Evolutionary conservation across 2,113 vertebrate genomes (phyloP).

Genomic region (Paradoxurus hermaphroditus): DNA sequence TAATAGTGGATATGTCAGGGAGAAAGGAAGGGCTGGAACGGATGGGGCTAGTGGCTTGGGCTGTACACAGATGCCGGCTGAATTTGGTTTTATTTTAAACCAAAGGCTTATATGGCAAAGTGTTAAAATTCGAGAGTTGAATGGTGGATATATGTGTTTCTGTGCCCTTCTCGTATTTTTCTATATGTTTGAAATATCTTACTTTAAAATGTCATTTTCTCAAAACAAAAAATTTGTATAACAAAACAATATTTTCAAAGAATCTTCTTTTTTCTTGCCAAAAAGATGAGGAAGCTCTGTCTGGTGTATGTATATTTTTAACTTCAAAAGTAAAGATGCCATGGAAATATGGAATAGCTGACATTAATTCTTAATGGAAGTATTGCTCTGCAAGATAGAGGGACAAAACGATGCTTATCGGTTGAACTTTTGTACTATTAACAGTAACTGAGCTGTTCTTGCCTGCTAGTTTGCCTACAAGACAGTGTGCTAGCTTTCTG

Average conservation of each 20-base stretch:
- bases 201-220: background rate
- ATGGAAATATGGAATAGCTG: background rate
- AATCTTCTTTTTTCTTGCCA: background rate
- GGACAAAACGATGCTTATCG: constrained; percentile 39
- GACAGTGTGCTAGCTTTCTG: constrained; percentile 98
- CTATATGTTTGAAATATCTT: background rate
- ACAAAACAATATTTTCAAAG: background rate
- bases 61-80: background rate
- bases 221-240: constrained; percentile 1
- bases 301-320: background rate
- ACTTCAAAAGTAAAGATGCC: background rate
- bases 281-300: background rate
- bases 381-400: background rate
- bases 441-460: constrained; percentile 74
- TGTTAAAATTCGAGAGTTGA: background rate
- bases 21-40: background rate
- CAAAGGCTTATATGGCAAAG: background rate
- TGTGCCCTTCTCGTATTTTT: background rate
- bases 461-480: constrained; percentile 93
- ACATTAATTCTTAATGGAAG: background rate
- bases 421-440: constrained; percentile 49
- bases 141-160: background rate
- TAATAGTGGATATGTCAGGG: background rate
- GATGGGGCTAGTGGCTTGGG: too few species aligned
- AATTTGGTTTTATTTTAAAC: background rate